Evolutionary conservation across 2,888 invertebrate genomes (phyloP), one percentile per base, ranked within the genome.

Genomic region (Xylota sylvarum): DNA sequence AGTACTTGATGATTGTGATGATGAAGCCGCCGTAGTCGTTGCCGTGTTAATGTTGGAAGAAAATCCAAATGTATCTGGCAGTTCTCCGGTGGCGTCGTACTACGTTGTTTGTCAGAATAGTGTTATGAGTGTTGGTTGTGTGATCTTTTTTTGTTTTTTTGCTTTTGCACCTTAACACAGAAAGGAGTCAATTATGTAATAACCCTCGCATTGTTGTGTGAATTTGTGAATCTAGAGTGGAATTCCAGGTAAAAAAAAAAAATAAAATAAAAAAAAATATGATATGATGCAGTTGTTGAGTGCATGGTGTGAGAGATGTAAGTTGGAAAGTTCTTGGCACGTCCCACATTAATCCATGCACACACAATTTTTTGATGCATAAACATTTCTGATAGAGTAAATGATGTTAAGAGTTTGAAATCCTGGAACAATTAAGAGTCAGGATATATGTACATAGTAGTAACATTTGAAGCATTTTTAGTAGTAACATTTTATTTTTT

Each of bases 41-140:
- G 35, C 32, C 14, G 69, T 55, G 67, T 65, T 65, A 23, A 65
- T 37, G 23, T 50, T 19, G 43, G 50, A 67, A 67, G 23, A 12
- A 19, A 65, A 35, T 50, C 23, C n/a, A 10, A 52, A 67, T 9
- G 50, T 67, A 50, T 37, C 35, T 37, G 67, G 35, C 37, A 52
- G 64, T 43, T 43, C 43, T 27, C 32, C 12, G 12, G 40, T 60
- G 40, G 37, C 40, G 46, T 46, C 6, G 23, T 35, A 52, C 37
- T 52, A 50, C 35, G 50, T 35, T 19, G 65, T 50, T 40, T 37
- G 67, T 52, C 67, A 37, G 52, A 52, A 40, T 67, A 12, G 17
- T 64, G 64, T 48, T 43, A 56, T 32, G 32, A 32, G 56, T 32
- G 14, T n/a, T 32, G 14, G n/a, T 35, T 65, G 14, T 32, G 48